Evolutionary conservation across 2,797 vertebrate genomes (phyloP).

Genomic region (Paedocypris micromegethes): DNA sequence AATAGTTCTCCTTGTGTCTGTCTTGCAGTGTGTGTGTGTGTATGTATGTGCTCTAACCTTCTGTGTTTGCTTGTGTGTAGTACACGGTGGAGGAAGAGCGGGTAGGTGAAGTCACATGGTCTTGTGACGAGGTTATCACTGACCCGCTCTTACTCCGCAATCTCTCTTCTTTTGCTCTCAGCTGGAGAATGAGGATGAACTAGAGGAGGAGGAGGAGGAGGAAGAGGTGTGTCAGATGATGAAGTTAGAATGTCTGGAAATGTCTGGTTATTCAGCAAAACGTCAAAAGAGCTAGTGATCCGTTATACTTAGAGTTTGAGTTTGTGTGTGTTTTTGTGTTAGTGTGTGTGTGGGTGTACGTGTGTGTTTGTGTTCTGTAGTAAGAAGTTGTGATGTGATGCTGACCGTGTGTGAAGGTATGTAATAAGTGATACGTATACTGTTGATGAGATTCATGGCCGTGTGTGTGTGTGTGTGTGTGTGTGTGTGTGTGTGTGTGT

Average conservation of each 20-base stretch:
- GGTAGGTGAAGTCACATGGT: slow-evolving; percentile 59
- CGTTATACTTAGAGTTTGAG: neutral
- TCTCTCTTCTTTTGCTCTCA: slow-evolving; percentile 45
- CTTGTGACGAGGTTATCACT: neutral
- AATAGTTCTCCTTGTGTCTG: slow-evolving; percentile 12
- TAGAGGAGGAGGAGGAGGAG: slow-evolving; percentile 63
- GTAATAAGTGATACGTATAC: neutral
- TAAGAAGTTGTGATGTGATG: neutral
- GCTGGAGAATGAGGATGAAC: slow-evolving; percentile 70
- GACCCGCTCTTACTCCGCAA: neutral
- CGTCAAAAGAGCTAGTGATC: too few species aligned
- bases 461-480: neutral
- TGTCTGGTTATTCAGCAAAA: too few species aligned
- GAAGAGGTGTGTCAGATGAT: slow-evolving; percentile 66
- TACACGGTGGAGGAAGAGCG: slow-evolving; percentile 66
- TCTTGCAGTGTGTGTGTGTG: neutral
- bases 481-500: slow-evolving; percentile 14
- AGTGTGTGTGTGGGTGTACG: too few species aligned
- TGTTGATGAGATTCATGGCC: neutral
- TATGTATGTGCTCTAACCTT: slow-evolving; percentile 24
- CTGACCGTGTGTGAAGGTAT: too few species aligned
- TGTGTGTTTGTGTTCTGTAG: neutral
- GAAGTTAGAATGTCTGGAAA: neutral
- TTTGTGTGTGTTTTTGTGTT: neutral
- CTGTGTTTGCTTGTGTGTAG: slow-evolving; percentile 50